A percentile compares a stretch with the other conserved stretches of the same genome.
These are phyloP conservation scores for Capitulum mitella DNA, from an alignment of 2,888 invertebrate genomes.

Conservation along the genomic window DNA sequence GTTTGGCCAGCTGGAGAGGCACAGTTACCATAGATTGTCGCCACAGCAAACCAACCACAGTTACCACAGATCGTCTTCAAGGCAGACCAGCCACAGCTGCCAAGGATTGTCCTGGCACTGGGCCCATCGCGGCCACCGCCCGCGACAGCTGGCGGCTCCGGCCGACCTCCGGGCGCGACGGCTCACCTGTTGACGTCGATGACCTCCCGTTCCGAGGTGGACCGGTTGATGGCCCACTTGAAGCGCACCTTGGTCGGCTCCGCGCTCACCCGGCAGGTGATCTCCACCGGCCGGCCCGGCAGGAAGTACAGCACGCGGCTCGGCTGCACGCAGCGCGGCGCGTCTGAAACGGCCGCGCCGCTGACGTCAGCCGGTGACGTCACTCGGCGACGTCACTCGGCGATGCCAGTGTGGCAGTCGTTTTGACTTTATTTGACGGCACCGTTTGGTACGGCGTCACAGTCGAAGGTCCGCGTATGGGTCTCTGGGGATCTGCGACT, in stretches of 20 bases:
- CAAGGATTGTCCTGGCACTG: too few relatives aligned
- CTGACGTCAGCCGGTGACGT: neutral
- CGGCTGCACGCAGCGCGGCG: neutral
- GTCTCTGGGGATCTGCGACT: too few relatives aligned
- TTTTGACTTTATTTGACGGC: too few relatives aligned
- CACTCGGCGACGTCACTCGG: neutral
- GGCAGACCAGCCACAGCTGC: too few relatives aligned
- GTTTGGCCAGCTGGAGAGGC: too few relatives aligned
- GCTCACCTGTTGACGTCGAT: neutral
- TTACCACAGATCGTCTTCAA: too few relatives aligned
- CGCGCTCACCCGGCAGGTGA: neutral
- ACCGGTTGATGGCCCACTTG: conserved; percentile 5
- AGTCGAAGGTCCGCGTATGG: too few relatives aligned
- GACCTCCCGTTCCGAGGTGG: neutral
- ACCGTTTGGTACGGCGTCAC: too few relatives aligned
- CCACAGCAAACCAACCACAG: too few relatives aligned
- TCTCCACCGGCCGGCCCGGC: neutral
- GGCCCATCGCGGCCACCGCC: too few relatives aligned
- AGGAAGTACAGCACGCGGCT: neutral
- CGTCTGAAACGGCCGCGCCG: neutral
- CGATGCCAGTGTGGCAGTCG: too few relatives aligned
- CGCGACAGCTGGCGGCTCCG: neutral
- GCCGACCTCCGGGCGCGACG: neutral
- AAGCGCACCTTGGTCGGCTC: conserved; percentile 6
- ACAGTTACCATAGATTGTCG: too few relatives aligned